phyloP scores from a whole-genome alignment of 1,140 invertebrate species.

The Adelges cooleyi region DNA sequence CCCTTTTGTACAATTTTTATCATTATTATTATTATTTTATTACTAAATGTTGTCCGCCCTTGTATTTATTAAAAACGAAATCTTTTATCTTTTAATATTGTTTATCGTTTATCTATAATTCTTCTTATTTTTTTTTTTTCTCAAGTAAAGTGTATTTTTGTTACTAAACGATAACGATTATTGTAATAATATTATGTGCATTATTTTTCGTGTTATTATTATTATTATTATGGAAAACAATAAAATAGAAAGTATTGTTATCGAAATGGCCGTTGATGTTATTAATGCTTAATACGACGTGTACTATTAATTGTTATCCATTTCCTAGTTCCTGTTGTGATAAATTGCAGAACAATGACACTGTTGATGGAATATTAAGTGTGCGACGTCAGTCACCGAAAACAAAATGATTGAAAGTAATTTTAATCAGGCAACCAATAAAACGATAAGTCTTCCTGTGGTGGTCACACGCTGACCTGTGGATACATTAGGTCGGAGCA shows the following conservation, averaged over 20 bases:
- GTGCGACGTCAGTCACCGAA: too few relatives aligned
- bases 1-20: too few relatives aligned
- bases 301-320: neutral
- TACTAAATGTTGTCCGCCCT: too few relatives aligned
- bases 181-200: neutral
- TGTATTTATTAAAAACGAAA: neutral
- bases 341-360: neutral
- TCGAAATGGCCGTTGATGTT: neutral
- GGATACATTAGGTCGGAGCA: too few relatives aligned
- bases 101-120: conserved; percentile 9
- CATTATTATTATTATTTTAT: conserved; percentile 10
- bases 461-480: too few relatives aligned
- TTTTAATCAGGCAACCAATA: too few relatives aligned
- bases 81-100: neutral
- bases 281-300: neutral
- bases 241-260: neutral
- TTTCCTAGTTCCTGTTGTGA: neutral
- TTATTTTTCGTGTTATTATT: conserved; percentile 21
- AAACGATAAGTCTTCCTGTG: too few relatives aligned
- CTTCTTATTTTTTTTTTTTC: neutral
- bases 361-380: neutral
- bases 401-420: too few relatives aligned
- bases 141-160: conserved; percentile 24
- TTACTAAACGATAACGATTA: neutral
- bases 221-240: conserved; percentile 3